These are phyloP conservation scores for Hydra vulgaris DNA, from an alignment of 30 jellyfish, hydroid and myxozoan species.

Conservation along the genomic window DNA sequence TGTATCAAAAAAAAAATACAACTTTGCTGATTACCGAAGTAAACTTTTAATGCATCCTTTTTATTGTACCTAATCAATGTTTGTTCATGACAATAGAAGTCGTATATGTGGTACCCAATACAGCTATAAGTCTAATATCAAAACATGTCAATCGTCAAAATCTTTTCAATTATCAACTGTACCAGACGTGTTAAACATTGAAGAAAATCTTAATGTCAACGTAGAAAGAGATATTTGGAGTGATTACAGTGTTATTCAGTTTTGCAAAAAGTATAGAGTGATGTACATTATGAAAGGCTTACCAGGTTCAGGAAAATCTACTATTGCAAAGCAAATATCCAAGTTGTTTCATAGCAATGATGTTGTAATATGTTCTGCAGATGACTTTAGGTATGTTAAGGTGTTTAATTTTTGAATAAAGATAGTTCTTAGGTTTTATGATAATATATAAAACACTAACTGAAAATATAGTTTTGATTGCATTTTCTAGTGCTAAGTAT, in stretches of 20 bases:
- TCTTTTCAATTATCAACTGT: not conserved
- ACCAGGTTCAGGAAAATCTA: conserved; percentile 51
- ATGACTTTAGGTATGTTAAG: conserved; percentile 46
- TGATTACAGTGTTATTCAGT: conserved; percentile 1
- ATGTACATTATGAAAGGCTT: conserved; percentile 48
- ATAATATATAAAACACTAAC: too few species aligned
- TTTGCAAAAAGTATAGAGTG: conserved; percentile 27
- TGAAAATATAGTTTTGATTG: too few species aligned
- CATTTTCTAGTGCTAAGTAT: too few species aligned
- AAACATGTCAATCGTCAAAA: not conserved
- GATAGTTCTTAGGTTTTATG: too few species aligned
- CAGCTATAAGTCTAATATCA: not conserved
- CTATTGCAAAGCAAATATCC: conserved; percentile 17
- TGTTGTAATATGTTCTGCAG: conserved; percentile 40
- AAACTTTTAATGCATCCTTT: not conserved
- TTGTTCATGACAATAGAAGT: not conserved
- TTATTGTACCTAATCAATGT: not conserved
- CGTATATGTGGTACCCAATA: not conserved
- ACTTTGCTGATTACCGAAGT: not conserved
- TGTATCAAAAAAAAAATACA: not conserved
- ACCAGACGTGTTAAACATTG: not conserved
- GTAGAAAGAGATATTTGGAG: conserved; percentile 5
- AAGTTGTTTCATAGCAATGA: not conserved
- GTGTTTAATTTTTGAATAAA: too few species aligned
- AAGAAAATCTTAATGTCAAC: not conserved